A percentile compares a stretch with the other conserved stretches of the same genome.
phyloP scores from a whole-genome alignment of 2,113 vertebrate genomes.

The Hypocryptadius cinnamomeus region DNA sequence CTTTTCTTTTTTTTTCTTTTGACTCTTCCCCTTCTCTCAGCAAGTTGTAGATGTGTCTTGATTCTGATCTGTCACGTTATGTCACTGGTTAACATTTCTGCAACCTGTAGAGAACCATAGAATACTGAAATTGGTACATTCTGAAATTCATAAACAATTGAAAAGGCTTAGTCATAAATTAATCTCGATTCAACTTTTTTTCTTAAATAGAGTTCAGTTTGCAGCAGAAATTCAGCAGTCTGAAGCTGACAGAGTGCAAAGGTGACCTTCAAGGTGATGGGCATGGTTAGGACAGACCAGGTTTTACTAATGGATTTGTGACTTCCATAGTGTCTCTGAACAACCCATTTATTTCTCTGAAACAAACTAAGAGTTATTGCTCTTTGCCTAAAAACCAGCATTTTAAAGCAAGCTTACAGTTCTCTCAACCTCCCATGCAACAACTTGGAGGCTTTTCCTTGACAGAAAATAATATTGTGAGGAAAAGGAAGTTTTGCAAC shows the following conservation, averaged over 20 bases:
- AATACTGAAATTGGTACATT: background rate
- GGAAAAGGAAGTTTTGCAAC: conserved; percentile 18
- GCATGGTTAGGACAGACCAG: background rate
- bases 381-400: background rate
- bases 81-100: background rate
- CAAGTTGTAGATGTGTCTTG: background rate
- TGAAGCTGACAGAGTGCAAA: background rate
- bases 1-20: background rate
- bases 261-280: background rate
- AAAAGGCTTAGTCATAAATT: background rate
- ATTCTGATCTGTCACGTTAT: background rate
- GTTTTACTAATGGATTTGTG: background rate
- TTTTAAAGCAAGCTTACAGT: background rate
- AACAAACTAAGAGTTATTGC: background rate
- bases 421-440: background rate
- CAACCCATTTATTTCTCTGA: background rate
- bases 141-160: background rate
- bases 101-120: background rate
- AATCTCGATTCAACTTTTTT: background rate
- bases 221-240: background rate
- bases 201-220: background rate
- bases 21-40: background rate
- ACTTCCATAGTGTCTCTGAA: background rate
- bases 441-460: background rate
- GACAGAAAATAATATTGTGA: background rate